Evolutionary conservation across 2,888 invertebrate species (phyloP).

Genomic region (Cephus pygmeus): DNA sequence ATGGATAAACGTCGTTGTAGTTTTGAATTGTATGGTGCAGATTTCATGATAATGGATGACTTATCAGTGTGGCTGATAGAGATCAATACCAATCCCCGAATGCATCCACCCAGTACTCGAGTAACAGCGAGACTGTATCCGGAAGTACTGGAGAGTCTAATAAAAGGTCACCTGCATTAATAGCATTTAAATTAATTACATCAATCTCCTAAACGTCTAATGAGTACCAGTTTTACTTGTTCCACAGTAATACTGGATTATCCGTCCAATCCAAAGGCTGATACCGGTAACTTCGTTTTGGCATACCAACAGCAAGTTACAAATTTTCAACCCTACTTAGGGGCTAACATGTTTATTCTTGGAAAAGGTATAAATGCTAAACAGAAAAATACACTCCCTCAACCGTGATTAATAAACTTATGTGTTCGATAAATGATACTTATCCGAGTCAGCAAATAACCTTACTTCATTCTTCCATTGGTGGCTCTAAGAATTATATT

Average conservation of each 20-base stretch:
- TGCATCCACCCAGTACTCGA: conserved; percentile 80
- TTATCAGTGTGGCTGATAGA: conserved; percentile 91
- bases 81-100: conserved; percentile 90
- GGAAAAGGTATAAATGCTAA: conserved; percentile 71
- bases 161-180: conserved; percentile 78
- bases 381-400: neutral
- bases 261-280: conserved; percentile 75
- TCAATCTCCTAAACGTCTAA: neutral
- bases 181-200: neutral
- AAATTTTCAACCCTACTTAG: conserved; percentile 82
- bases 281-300: conserved; percentile 83
- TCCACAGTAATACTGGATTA: conserved; percentile 82
- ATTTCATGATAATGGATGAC: conserved; percentile 89
- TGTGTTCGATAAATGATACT: neutral
- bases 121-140: conserved; percentile 87
- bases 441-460: too few relatives aligned
- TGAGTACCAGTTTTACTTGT: conserved; percentile 20
- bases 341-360: conserved; percentile 75
- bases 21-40: conserved; percentile 91
- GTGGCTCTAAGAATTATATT: neutral
- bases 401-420: neutral
- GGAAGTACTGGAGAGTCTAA: conserved; percentile 82
- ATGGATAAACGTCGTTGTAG: conserved; percentile 75
- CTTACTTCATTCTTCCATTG: neutral
- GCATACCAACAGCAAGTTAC: conserved; percentile 81